Evolutionary conservation across 2,797 vertebrate genomes (phyloP).

Genomic region (Darevskia mixta): DNA sequence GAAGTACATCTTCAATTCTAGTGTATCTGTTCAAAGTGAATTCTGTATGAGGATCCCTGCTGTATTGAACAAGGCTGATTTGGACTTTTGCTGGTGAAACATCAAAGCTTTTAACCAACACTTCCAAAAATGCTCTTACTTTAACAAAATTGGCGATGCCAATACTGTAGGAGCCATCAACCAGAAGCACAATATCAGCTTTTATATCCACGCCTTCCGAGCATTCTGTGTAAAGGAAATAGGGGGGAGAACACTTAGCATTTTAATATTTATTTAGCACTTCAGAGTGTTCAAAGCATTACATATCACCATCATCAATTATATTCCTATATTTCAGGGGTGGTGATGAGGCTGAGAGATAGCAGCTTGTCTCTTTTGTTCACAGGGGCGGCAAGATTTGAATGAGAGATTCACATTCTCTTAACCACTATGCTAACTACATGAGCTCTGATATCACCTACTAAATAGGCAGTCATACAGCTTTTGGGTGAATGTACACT

Average conservation of each 20-base stretch:
- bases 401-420: background rate
- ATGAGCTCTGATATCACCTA: constrained; percentile 3
- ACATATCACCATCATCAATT: background rate
- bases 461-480: background rate
- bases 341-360: background rate
- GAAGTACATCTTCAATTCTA: constrained; percentile 86
- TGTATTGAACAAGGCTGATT: constrained; percentile 98
- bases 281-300: background rate
- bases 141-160: constrained; percentile 96
- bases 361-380: background rate
- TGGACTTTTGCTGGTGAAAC: constrained; percentile 92
- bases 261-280: background rate
- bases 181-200: constrained; percentile 95
- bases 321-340: background rate
- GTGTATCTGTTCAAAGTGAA: constrained; percentile 92
- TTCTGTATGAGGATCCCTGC: constrained; percentile 94
- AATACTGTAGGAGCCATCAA: constrained; percentile 99
- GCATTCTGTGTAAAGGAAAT: constrained; percentile 87
- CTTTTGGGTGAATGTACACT: background rate
- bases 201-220: constrained; percentile 94
- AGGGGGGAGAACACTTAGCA: constrained; percentile 50
- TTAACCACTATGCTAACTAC: background rate
- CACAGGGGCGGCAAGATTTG: background rate
- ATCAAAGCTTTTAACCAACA: constrained; percentile 94
- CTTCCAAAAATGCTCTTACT: constrained; percentile 95